phyloP scores from a whole-genome alignment of 1,140 invertebrate species.

The Grapholita molesta region DNA sequence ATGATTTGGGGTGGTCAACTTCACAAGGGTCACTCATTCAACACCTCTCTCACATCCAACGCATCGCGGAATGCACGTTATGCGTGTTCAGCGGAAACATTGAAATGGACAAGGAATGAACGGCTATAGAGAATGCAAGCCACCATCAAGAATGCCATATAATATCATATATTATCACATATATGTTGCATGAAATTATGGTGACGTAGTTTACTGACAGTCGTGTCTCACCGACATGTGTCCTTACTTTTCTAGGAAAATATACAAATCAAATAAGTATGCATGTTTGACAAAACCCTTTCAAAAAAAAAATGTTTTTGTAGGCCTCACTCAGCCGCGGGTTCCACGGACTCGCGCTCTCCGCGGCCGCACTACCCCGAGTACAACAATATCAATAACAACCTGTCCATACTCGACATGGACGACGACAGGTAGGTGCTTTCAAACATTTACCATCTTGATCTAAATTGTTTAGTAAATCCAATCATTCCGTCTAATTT shows the following conservation, averaged over 20 bases:
- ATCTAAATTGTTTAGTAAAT: background rate
- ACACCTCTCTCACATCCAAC: conserved; percentile 28
- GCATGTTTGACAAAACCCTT: too few species aligned
- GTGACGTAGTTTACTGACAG: background rate
- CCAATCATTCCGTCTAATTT: too few species aligned
- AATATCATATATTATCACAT: background rate
- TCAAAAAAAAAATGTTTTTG: too few species aligned
- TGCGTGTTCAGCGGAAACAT: conserved; percentile 22
- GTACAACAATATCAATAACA: conserved; percentile 67
- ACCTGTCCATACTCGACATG: conserved; percentile 71
- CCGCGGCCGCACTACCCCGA: conserved; percentile 42
- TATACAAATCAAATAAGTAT: background rate
- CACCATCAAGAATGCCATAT: background rate
- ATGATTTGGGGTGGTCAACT: too few species aligned
- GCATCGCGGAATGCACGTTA: conserved; percentile 19
- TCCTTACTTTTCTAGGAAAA: background rate
- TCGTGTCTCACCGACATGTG: background rate
- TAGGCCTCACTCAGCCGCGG: conserved; percentile 25
- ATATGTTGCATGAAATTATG: background rate
- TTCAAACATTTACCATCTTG: background rate
- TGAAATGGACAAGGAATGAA: background rate
- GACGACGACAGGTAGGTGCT: conserved; percentile 56
- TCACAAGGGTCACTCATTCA: conserved; percentile 37
- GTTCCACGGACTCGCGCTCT: conserved; percentile 20
- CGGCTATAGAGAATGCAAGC: background rate